Conservation (phyloP, 2,797 vertebrate genomes). For the Gadopsis marmoratus region DNA sequence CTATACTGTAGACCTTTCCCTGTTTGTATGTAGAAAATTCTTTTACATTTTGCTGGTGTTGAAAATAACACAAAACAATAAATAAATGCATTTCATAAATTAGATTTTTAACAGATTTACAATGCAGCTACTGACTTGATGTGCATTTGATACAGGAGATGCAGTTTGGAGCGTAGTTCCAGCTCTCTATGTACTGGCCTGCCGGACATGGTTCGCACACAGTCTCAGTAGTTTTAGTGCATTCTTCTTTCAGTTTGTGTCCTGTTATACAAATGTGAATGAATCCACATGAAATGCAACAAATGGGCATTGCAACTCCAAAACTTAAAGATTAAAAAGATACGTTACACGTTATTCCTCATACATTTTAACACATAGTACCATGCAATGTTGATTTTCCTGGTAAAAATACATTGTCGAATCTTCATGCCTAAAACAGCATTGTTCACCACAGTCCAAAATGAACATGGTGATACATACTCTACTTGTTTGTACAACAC, state of each 20-base stretch:
- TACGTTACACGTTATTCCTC: not conserved
- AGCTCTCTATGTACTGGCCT: conserved; percentile 32
- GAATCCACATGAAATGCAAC: not conserved
- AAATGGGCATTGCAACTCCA: not conserved
- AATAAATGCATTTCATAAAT: not conserved
- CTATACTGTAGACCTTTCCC: conserved; percentile 55
- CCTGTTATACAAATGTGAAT: conserved; percentile 62
- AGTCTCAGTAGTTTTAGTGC: conserved; percentile 51
- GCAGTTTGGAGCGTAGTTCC: conserved; percentile 74
- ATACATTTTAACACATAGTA: not conserved
- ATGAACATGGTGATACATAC: not conserved
- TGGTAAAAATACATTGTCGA: not conserved
- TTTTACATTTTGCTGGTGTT: conserved; percentile 1
- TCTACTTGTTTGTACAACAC: not conserved
- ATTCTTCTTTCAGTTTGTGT: not conserved
- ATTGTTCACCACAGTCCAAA: not conserved
- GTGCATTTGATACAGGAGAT: conserved; percentile 68
- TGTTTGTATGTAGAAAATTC: conserved; percentile 50
- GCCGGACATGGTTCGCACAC: conserved; percentile 65
- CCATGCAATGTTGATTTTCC: not conserved
- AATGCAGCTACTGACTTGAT: conserved; percentile 54
- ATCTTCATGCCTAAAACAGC: conserved; percentile 1
- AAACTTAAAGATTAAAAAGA: not conserved
- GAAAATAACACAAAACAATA: not conserved
- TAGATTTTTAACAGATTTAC: not conserved